phyloP scores from a whole-genome alignment of 2,113 vertebrate species.

The Camarhynchus parvulus region DNA sequence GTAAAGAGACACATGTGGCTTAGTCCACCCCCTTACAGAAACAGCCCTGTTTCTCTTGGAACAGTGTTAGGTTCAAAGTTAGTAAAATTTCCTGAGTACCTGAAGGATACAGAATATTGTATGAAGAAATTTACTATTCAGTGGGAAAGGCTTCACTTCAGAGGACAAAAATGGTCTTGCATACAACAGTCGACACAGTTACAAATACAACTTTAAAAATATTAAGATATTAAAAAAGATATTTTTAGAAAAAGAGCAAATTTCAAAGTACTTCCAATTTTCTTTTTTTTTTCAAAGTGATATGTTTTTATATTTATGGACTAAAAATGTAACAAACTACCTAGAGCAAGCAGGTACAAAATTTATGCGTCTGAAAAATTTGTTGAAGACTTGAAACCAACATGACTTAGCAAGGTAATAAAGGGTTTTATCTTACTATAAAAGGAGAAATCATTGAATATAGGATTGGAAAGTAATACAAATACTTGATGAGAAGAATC shows the following conservation, averaged over 20 bases:
- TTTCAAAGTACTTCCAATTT: background rate
- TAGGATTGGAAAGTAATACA: background rate
- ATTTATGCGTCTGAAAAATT: background rate
- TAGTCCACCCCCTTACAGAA: background rate
- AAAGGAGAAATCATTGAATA: background rate
- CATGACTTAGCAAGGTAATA: background rate
- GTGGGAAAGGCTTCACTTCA: background rate
- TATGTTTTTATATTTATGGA: background rate
- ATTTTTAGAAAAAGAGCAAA: background rate
- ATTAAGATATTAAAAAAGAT: background rate
- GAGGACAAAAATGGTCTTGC: background rate
- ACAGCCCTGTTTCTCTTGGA: background rate
- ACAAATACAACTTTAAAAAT: background rate
- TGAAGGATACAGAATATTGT: background rate
- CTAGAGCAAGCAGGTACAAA: background rate
- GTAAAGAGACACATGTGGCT: background rate
- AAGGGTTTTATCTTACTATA: background rate
- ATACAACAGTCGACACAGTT: background rate
- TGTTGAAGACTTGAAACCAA: background rate
- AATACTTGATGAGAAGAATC: background rate
- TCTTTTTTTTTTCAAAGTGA: background rate
- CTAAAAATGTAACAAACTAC: background rate
- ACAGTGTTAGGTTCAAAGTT: background rate
- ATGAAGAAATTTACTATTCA: background rate
- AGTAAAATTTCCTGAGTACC: background rate